Evolutionary conservation across 2,797 vertebrate species (phyloP), one percentile per base, ranked within the genome.

Genomic region (Eulemur albifrons): DNA sequence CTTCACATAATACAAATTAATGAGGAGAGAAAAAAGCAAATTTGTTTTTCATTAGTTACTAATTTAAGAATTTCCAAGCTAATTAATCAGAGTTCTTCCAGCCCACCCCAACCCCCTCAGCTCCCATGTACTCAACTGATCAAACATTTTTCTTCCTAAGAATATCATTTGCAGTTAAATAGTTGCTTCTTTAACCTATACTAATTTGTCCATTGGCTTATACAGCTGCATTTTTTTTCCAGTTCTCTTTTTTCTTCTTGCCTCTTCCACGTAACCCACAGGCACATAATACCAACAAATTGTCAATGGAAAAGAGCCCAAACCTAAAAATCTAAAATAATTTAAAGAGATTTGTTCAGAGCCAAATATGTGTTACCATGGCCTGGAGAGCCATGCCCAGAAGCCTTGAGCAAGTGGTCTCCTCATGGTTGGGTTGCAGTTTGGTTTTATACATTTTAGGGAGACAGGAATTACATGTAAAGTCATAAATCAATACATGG

Each of bases 1-100:
- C 98, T 90, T 97, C 67, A 97, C 97, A 96, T 98, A 98, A 98
- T 96, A 98, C 96, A 98, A 98, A 98, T 98, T 98, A 98, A 98
- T 97, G 98, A 97, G 97, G 97, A 98, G 85, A 92, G 86, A 95
- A 93, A 97, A 95, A 92, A 95, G 83, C 57, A 95, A 97, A 97
- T 94, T 92, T 95, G 45, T 88, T 97, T 97, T 97, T 93, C 91
- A 94, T 97, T 98, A 98, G 97, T 98, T 98, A 98, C 98, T 95
- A 97, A 97, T 97, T 98, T 98, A 98, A 97, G 97, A 96, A 96
- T 97, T 98, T 98, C 98, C 94, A 96, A 97, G 95, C 96, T 98
- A 96, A 98, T 98, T 98, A 98, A 98, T 98, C 98, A 94, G 86
- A 97, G 97, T 96, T 97, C 80, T 91, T 95, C 18, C 1, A 43